phyloP scores from a whole-genome alignment of 2,797 vertebrate genomes.

The Stomatorhinus walkeri region DNA sequence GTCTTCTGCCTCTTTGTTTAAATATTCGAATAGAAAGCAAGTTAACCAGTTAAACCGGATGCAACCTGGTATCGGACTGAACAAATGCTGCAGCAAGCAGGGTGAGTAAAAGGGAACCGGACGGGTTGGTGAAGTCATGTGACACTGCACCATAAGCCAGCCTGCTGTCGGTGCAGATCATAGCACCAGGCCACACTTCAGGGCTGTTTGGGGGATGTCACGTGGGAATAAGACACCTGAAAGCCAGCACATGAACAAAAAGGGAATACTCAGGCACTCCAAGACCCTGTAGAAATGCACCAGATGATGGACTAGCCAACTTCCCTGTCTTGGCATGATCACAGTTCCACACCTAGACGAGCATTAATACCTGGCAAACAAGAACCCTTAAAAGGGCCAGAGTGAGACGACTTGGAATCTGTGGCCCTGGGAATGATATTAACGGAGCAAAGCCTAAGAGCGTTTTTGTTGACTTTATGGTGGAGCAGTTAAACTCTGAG shows the following conservation, averaged over 20 bases:
- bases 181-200: background rate
- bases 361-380: background rate
- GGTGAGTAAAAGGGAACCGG: background rate
- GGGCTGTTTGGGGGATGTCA: background rate
- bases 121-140: background rate
- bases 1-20: background rate
- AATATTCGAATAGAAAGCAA: background rate
- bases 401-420: slow-evolving; percentile 7
- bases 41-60: slow-evolving; percentile 6
- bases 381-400: background rate
- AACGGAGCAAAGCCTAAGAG: background rate
- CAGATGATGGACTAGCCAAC: background rate
- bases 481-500: slow-evolving; percentile 6
- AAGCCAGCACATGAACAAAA: background rate
- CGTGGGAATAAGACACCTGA: background rate
- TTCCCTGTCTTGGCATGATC: background rate
- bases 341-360: background rate
- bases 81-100: background rate
- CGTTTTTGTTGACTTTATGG: slow-evolving; percentile 5
- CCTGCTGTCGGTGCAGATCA: background rate
- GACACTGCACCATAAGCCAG: background rate
- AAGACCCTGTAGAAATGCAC: background rate
- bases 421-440: slow-evolving; percentile 9
- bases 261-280: background rate
- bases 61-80: background rate